Base-by-base conservation (phyloP, 2,888 invertebrate genomes). In the Epinotia ramella region DNA sequence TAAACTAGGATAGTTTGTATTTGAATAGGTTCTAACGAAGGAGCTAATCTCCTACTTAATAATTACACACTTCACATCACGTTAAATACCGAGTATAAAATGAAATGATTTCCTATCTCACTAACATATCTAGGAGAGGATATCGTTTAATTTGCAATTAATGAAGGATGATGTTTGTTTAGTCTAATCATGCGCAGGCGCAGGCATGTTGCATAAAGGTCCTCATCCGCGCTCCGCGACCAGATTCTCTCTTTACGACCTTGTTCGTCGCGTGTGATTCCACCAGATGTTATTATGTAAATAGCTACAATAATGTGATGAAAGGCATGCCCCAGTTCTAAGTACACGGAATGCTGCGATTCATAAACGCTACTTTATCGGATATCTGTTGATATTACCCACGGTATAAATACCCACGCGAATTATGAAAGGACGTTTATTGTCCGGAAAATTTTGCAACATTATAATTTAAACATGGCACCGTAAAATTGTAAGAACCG, bases 221-320 rank as follows among this genome's bases (percentile, higher is more conserved):
- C 64, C 46, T 28, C 33, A 33, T 64, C 64, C 20, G 40, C 9
- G 40, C 4, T 49, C 7, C n/a, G 70, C 33, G 64, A 71, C 79
- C 80, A 81, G 81, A 82, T 83, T 81, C 80, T 73, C 82, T 81
- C 78, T 76, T 64, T 68, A 76, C 76, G 82, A 65, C 83, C 82
- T 82, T 78, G 82, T 67, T 79, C 80, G 77, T 70, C 53, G 65
- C 66, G 73, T 70, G 66, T 65, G 73, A 73, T 73, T 62, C 73
- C 70, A 70, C 68, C 59, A 71, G 77, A 66, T 66, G 62, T 60
- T 64, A 65, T 77, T 77, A 77, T 77, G 73, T 73, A 77, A 74
- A 74, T 74, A 66, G 49, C 24, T 63, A 33, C 64, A 65, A 74
- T 65, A 63, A 65, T 18, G 46, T 65, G 59, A 59, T 64, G 74